These are phyloP conservation scores for Sylvia atricapilla DNA, from an alignment of 2,113 vertebrate species.

Conservation along the genomic window DNA sequence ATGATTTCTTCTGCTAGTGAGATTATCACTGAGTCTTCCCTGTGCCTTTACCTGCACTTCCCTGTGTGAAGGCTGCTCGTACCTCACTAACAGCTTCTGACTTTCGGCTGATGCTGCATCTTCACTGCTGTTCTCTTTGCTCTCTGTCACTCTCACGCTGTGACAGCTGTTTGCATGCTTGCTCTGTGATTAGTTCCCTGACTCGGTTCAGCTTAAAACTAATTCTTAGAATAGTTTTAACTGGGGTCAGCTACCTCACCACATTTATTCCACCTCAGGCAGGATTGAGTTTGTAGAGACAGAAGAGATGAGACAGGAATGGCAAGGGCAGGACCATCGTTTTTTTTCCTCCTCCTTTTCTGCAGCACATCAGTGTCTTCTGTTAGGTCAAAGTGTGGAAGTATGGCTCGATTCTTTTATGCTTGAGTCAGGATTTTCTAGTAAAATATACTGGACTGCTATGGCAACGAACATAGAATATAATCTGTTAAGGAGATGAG, in stretches of 20 bases:
- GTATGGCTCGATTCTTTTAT: not conserved
- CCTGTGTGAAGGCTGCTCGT: not conserved
- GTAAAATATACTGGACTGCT: not conserved
- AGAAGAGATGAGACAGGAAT: not conserved
- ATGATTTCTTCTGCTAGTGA: not conserved
- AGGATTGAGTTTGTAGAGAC: not conserved
- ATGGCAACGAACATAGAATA: not conserved
- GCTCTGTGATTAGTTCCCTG: not conserved
- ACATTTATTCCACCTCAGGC: not conserved
- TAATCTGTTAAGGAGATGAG: conserved; percentile 17
- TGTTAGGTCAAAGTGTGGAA: not conserved
- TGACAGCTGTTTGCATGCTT: not conserved
- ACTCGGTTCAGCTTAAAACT: not conserved
- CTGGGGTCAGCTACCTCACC: not conserved
- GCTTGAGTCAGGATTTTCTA: conserved; percentile 20
- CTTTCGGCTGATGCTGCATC: not conserved
- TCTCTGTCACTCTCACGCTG: fast-evolving
- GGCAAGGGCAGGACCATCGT: not conserved
- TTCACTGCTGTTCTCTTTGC: not conserved
- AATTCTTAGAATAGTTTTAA: not conserved
- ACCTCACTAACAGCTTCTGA: not conserved
- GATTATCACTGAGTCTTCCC: fast-evolving
- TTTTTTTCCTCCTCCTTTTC: not conserved
- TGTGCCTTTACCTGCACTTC: not conserved
- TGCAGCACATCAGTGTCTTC: not conserved